phyloP scores from a whole-genome alignment of 2,113 vertebrate genomes.

The Cromileptes altivelis region DNA sequence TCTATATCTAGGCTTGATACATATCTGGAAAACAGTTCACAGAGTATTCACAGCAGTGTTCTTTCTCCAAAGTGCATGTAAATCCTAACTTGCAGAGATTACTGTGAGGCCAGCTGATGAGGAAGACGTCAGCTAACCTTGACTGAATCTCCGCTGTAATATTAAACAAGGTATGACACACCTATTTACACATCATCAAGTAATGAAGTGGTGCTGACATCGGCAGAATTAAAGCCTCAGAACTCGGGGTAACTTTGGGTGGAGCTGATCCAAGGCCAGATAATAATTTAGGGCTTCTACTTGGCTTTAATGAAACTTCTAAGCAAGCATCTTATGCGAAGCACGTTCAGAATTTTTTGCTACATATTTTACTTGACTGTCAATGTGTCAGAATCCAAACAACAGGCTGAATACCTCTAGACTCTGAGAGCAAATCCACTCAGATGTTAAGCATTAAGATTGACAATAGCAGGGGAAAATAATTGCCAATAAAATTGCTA shows the following conservation, averaged over 20 bases:
- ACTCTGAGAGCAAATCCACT: slow-evolving; percentile 3
- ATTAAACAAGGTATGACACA: slow-evolving; percentile 39
- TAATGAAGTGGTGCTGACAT: slow-evolving; percentile 36
- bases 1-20: slow-evolving; percentile 54
- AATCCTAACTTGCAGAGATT: slow-evolving; percentile 50
- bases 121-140: slow-evolving; percentile 33
- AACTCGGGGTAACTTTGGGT: slow-evolving; percentile 11
- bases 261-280: slow-evolving; percentile 21
- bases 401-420: not conserved
- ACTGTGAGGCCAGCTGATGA: slow-evolving; percentile 24
- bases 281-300: slow-evolving; percentile 22
- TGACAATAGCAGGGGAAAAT: not conserved
- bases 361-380: not conserved
- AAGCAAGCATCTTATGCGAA: slow-evolving; percentile 16
- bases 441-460: not conserved
- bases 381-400: not conserved
- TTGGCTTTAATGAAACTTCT: slow-evolving; percentile 6
- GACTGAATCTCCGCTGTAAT: slow-evolving; percentile 9
- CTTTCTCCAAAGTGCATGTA: slow-evolving; percentile 62
- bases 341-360: not conserved
- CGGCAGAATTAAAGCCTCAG: slow-evolving; percentile 19
- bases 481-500: not conserved
- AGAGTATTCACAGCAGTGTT: slow-evolving; percentile 59
- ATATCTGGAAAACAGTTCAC: slow-evolving; percentile 37
- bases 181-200: slow-evolving; percentile 67